A percentile compares a stretch with the other conserved stretches of the same genome.
Conservation (phyloP, 2,888 invertebrate species). For the Tricholauxania praeusta region DNA sequence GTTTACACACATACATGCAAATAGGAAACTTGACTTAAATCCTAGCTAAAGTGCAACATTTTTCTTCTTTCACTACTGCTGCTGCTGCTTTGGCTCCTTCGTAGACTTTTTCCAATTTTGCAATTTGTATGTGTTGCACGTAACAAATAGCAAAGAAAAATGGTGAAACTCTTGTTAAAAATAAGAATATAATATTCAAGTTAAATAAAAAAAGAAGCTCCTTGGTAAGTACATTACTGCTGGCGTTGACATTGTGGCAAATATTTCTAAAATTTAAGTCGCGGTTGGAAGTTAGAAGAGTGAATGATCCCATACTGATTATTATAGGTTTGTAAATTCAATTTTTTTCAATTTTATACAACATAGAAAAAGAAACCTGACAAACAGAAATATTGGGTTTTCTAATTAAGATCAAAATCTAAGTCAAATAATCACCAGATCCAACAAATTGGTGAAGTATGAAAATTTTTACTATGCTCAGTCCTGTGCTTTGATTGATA, state of each 20-base stretch:
- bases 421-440: too few relatives aligned
- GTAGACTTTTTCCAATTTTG: neutral
- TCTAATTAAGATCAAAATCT: too few relatives aligned
- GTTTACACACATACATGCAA: neutral
- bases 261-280: neutral
- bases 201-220: neutral
- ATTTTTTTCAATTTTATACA: too few relatives aligned
- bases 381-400: too few relatives aligned
- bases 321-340: too few relatives aligned
- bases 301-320: too few relatives aligned
- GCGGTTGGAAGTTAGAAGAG: neutral
- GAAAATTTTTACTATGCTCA: too few relatives aligned
- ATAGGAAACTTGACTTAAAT: neutral
- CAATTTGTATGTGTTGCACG: slow-evolving; percentile 17
- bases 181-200: neutral
- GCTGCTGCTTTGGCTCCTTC: too few relatives aligned
- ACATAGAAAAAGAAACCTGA: too few relatives aligned
- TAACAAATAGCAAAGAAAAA: neutral
- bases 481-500: too few relatives aligned
- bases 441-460: too few relatives aligned
- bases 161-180: neutral
- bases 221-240: neutral
- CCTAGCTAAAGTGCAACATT: neutral
- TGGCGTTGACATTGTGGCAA: neutral
- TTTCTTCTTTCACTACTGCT: neutral